Evolutionary conservation across 2,888 invertebrate species (phyloP).

Genomic region (Timandra comae): DNA sequence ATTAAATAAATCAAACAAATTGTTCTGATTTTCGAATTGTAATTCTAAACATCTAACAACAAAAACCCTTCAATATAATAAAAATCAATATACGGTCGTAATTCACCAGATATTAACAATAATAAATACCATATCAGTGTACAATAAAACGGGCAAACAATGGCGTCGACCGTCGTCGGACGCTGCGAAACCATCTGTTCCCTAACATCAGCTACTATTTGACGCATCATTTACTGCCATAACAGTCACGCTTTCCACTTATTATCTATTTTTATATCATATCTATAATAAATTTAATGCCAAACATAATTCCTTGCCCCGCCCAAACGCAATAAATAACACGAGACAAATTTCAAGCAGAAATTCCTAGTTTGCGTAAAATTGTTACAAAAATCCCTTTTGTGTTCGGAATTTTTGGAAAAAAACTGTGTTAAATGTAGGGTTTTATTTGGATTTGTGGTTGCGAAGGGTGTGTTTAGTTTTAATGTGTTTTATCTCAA

Average conservation of each 20-base stretch:
- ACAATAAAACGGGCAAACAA: constrained; percentile 24
- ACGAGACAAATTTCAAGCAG: constrained; percentile 21
- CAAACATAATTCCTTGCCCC: constrained; percentile 63
- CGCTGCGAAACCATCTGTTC: constrained; percentile 53
- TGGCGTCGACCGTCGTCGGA: constrained; percentile 15
- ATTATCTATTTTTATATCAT: constrained; percentile 66
- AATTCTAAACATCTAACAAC: too few relatives aligned
- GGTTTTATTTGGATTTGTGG: constrained; percentile 36
- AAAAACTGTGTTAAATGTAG: constrained; percentile 35
- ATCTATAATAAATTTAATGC: constrained; percentile 64
- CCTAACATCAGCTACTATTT: constrained; percentile 39
- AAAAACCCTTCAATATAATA: constrained; percentile 8
- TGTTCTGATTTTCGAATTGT: too few relatives aligned
- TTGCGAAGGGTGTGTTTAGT: constrained; percentile 27
- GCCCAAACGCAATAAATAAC: constrained; percentile 46
- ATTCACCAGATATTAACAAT: constrained; percentile 21
- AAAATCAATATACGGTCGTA: constrained; percentile 18
- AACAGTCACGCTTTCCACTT: constrained; percentile 65
- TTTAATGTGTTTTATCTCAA: constrained; percentile 28
- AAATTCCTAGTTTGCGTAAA: constrained; percentile 41
- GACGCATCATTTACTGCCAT: constrained; percentile 55
- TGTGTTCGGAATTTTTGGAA: constrained; percentile 25
- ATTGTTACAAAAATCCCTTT: constrained; percentile 33
- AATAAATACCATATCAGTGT: constrained; percentile 17
- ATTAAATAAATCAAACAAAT: too few relatives aligned